Conservation (phyloP, 2,888 invertebrate species). For the Caprella mutica region DNA sequence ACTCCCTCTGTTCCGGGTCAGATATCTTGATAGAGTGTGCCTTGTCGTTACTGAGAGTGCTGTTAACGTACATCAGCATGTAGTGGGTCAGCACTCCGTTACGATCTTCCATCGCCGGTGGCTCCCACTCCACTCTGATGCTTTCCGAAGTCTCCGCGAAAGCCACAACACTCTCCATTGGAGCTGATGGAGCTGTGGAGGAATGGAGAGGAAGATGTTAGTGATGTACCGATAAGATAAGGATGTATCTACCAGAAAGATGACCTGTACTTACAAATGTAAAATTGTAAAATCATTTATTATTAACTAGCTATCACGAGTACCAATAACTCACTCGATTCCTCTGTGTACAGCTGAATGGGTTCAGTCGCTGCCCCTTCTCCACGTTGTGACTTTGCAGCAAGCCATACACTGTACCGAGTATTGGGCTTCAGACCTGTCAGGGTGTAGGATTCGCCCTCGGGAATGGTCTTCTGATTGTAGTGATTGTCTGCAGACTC, state of each 20-base stretch:
- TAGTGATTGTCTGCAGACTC: no score
- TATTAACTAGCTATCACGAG: no score
- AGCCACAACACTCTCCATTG: constrained; percentile 86
- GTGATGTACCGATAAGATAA: no score
- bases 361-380: constrained; percentile 93
- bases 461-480: constrained; percentile 49
- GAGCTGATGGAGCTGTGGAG: constrained; percentile 94
- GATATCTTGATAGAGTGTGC: constrained; percentile 62
- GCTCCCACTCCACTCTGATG: constrained; percentile 80
- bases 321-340: constrained; percentile 79
- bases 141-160: constrained; percentile 77
- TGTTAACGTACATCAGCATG: constrained; percentile 81
- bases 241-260: no score
- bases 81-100: constrained; percentile 90
- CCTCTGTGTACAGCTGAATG: constrained; percentile 85
- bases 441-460: constrained; percentile 72
- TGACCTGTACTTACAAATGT: no score
- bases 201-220: no score
- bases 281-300: no score
- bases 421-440: constrained; percentile 90
- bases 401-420: constrained; percentile 90
- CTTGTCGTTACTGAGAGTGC: constrained; percentile 64
- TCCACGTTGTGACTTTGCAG: constrained; percentile 81
- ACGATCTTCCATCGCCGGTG: constrained; percentile 78
- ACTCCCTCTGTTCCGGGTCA: constrained; percentile 56